Evolutionary conservation across 2,113 vertebrate species (phyloP).

Genomic region (Uria aalge): DNA sequence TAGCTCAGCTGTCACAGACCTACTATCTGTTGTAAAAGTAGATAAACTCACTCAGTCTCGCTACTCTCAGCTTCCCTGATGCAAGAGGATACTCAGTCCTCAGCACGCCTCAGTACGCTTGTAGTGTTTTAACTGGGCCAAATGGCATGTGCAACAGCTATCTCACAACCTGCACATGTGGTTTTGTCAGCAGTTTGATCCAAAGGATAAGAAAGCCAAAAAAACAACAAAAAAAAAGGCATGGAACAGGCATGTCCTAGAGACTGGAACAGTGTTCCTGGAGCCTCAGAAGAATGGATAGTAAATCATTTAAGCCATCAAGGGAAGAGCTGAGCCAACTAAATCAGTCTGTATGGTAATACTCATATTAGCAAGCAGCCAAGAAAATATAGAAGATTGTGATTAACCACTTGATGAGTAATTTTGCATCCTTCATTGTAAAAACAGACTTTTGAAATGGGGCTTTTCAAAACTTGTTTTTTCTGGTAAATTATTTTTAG

Average conservation of each 20-base stretch:
- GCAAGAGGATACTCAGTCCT: neutral
- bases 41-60: neutral
- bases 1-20: neutral
- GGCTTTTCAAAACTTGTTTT: neutral
- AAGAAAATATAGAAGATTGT: constrained; percentile 25
- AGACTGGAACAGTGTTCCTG: neutral
- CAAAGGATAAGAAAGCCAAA: neutral
- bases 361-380: neutral
- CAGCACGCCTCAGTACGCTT: neutral
- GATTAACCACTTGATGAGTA: constrained; percentile 26
- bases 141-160: neutral
- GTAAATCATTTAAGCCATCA: constrained; percentile 29
- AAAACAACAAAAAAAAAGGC: neutral
- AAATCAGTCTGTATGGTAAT: constrained; percentile 28
- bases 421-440: constrained; percentile 12
- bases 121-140: neutral
- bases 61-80: neutral
- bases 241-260: neutral
- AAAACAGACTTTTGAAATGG: constrained; percentile 34
- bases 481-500: constrained; percentile 8
- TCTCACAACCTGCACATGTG: neutral
- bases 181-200: neutral
- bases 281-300: neutral
- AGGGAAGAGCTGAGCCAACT: constrained; percentile 20
- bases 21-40: neutral